Evolutionary conservation across 92 coral and sea anemone species (phyloP).

Genomic region (Virgularia gustaviana): DNA sequence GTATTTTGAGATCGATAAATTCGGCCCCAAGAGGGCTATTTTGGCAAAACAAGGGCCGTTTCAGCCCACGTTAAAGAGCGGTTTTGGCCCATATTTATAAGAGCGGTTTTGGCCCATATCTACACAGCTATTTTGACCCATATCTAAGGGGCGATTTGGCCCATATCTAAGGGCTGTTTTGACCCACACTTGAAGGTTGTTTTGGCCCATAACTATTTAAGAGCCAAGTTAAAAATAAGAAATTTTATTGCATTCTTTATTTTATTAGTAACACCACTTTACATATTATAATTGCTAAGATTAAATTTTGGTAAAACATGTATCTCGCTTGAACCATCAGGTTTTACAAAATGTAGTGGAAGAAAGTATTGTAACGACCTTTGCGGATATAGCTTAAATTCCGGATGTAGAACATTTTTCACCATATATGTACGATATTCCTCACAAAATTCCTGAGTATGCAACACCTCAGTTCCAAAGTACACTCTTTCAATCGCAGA

Average conservation of each 20-base stretch:
- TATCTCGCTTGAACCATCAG: neutral
- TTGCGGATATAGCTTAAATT: conserved; percentile 12
- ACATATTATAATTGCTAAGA: conserved; percentile 22
- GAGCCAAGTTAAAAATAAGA: neutral
- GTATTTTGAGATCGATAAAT: neutral
- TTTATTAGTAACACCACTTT: neutral
- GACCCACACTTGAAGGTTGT: neutral
- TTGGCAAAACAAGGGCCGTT: neutral
- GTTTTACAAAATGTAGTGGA: conserved; percentile 33
- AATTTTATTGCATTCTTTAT: neutral
- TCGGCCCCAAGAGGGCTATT: conserved; percentile 16
- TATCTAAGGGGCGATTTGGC: conserved; percentile 13
- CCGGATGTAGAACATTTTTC: conserved; percentile 24
- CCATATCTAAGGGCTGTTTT: conserved; percentile 4
- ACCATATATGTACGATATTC: conserved; percentile 39
- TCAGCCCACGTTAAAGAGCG: neutral
- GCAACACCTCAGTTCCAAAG: conserved; percentile 8
- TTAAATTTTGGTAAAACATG: conserved; percentile 43
- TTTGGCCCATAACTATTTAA: neutral
- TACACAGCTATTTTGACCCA: conserved; percentile 14
- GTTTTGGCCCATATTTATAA: conserved; percentile 6
- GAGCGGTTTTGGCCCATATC: neutral
- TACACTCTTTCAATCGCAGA: conserved; percentile 31
- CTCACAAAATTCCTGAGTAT: conserved; percentile 33
- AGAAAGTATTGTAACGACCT: conserved; percentile 39